Percentiles rank a stretch among this genome's conserved stretches.
Conservation (phyloP, 2,888 invertebrate genomes). For the Volucella bombylans region DNA sequence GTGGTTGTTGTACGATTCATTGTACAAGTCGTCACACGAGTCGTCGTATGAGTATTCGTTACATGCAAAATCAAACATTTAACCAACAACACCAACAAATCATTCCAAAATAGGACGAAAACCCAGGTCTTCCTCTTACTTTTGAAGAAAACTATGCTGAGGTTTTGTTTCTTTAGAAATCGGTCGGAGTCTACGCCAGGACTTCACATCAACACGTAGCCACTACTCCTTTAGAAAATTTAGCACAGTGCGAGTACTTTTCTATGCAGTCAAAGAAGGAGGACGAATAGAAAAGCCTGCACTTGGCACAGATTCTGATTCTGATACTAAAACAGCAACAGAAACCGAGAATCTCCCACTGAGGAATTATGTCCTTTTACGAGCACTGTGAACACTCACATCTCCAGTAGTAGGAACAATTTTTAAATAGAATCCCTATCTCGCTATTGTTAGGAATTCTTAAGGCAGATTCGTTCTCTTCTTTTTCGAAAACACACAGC, state of each 20-base stretch:
- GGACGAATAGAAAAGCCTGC: slow-evolving; percentile 51
- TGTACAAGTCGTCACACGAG: background rate
- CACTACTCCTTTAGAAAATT: slow-evolving; percentile 6
- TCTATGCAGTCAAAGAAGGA: slow-evolving; percentile 5
- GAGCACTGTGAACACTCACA: slow-evolving; percentile 20
- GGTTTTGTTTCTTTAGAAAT: slow-evolving; percentile 57
- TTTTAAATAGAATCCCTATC: slow-evolving; percentile 46
- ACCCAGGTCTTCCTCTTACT: slow-evolving; percentile 12
- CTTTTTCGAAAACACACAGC: background rate
- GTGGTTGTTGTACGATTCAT: slow-evolving; percentile 1
- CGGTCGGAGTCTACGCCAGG: slow-evolving; percentile 4
- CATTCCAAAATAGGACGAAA: slow-evolving; percentile 7
- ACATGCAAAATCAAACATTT: slow-evolving; percentile 61
- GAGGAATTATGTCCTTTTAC: slow-evolving; percentile 49
- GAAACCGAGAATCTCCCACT: slow-evolving; percentile 10
- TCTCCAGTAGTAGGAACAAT: slow-evolving; percentile 38
- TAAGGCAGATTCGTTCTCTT: slow-evolving; percentile 36
- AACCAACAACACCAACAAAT: slow-evolving; percentile 54
- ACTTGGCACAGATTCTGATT: slow-evolving; percentile 68
- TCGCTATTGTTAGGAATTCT: slow-evolving; percentile 55
- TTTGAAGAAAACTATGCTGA: slow-evolving; percentile 58
- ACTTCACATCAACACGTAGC: background rate
- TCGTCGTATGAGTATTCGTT: background rate
- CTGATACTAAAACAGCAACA: too few species aligned
- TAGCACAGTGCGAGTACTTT: slow-evolving; percentile 49